These are phyloP conservation scores for Grammomys surdaster DNA, from an alignment of 2,113 vertebrate genomes.

Conservation along the genomic window DNA sequence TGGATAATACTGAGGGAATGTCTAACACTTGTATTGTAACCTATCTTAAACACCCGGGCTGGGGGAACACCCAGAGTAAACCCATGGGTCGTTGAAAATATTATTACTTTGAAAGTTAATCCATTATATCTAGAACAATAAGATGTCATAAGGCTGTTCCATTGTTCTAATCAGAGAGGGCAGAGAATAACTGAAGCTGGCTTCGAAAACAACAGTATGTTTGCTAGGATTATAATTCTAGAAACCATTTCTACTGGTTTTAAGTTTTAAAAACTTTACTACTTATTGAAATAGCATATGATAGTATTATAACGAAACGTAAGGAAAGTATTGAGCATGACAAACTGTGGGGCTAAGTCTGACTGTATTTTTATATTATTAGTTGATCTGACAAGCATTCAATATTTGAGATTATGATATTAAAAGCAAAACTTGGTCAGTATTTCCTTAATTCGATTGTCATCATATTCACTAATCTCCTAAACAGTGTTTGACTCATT, in stretches of 20 bases:
- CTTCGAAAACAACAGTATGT: not conserved
- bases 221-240: not conserved
- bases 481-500: not conserved
- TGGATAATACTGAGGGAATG: not conserved
- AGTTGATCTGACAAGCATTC: not conserved
- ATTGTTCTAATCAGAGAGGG: not conserved
- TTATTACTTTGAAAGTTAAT: not conserved
- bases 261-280: not conserved
- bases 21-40: not conserved
- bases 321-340: not conserved
- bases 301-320: not conserved
- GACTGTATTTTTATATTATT: not conserved
- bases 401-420: not conserved
- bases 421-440: no score
- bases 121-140: not conserved
- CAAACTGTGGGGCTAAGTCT: not conserved
- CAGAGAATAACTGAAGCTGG: fast-evolving
- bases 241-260: not conserved
- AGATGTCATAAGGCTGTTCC: not conserved
- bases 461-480: not conserved
- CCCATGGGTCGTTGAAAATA: not conserved
- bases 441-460: not conserved
- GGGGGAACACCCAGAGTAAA: not conserved
- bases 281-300: not conserved
- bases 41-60: not conserved